A percentile compares a stretch with the other conserved stretches of the same genome.
Conservation (phyloP, 2,888 invertebrate genomes). For the Troides oblongomaculatus region DNA sequence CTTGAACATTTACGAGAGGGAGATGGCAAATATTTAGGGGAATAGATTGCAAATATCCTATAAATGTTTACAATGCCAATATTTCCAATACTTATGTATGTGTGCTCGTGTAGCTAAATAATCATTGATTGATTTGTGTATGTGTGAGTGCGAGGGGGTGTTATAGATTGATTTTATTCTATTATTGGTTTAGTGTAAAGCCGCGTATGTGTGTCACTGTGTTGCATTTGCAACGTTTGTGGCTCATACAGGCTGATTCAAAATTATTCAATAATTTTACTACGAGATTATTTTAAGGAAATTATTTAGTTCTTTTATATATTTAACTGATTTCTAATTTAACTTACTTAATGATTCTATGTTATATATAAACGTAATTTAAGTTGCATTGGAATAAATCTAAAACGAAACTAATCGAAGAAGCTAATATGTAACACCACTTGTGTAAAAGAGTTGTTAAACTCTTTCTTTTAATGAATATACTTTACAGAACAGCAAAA, state of each 20-base stretch:
- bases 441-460: no score
- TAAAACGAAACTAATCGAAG: no score
- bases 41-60: slow-evolving; percentile 72
- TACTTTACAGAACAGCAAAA: no score
- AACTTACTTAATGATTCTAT: no score
- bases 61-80: slow-evolving; percentile 78
- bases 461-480: no score
- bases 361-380: no score
- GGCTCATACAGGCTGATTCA: slow-evolving; percentile 52
- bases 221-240: slow-evolving; percentile 57
- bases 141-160: slow-evolving; percentile 70
- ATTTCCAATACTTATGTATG: slow-evolving; percentile 62
- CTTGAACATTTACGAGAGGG: slow-evolving; percentile 42
- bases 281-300: no score
- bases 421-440: no score
- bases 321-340: no score
- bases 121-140: slow-evolving; percentile 60
- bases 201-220: slow-evolving; percentile 79
- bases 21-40: slow-evolving; percentile 57
- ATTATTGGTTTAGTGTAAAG: slow-evolving; percentile 79
- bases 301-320: no score
- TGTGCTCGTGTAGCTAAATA: slow-evolving; percentile 53
- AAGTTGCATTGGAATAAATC: no score
- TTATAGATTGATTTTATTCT: slow-evolving; percentile 78
- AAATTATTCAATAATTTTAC: background rate